Base-by-base conservation (phyloP, 2,888 invertebrate genomes). In the Augiades crinisus region DNA sequence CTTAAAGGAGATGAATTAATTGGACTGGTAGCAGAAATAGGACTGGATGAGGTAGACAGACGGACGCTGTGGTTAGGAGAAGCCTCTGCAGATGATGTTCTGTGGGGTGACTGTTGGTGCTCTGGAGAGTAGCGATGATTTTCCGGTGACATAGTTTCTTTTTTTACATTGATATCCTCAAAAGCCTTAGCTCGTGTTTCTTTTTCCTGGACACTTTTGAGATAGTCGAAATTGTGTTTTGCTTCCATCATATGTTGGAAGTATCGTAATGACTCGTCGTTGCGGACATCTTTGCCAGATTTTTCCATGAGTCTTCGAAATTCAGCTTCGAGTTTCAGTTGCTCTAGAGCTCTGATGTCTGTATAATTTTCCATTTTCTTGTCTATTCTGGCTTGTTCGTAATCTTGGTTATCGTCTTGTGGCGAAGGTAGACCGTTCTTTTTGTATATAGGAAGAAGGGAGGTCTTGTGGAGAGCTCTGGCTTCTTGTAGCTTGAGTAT, bases 401-500 rank as follows among this genome's bases (percentile, higher is more conserved):
- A 78, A 19, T 79, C 76, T 27, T 91, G 75, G 86, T 87, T 78
- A 86, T 90, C 69, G 83, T 90, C 70, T 78, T 91, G 73, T 74
- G 93, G 60, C 77, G 92, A 76, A 68, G 92, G 76, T 54, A 84
- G 65, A 55, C 84, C 78, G 66, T 84, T 81, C 68, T 87, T 80
- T 68, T 85, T 83, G 79, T 87, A 83, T 58, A 90, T 72, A 2
- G 87, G 84, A 38, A 92, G 66, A 77, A 90, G 72, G 75, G 91
- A 80, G 76, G 91, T 83, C 90, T 93, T 86, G 75, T 88, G 85
- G 8, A 86, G 73, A 65, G 95, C 94, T 78, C 96, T 93, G 57
- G 97, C 97, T 90, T 96, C 96, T 71, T 95, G 95, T 70, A 97
- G 95, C 68, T 96, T 93, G 68, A 97, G 93, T 81, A 98, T 97